Percentiles rank a stretch among this genome's conserved stretches.
These are phyloP conservation scores for Athene cunicularia DNA, from an alignment of 2,113 vertebrate species.

Conservation along the genomic window DNA sequence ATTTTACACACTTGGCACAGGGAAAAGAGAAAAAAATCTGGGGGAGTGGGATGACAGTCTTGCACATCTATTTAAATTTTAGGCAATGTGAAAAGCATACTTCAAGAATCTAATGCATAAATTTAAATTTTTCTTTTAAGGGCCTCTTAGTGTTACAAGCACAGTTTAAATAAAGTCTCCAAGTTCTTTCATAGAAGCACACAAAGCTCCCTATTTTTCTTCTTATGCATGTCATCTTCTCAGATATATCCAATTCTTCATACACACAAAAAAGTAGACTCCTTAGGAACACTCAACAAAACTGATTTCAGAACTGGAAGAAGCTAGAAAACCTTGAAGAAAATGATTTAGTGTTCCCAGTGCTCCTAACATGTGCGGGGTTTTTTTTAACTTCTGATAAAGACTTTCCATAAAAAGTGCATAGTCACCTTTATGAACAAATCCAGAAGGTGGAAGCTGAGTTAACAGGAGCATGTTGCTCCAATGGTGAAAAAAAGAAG, in stretches of 20 bases:
- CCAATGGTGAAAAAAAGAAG: neutral
- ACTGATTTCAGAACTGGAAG: neutral
- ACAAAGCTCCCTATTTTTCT: neutral
- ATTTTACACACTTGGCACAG: neutral
- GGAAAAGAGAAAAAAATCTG: neutral
- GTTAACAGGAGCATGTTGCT: neutral
- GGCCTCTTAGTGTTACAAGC: neutral
- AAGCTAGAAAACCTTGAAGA: neutral
- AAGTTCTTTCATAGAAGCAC: neutral
- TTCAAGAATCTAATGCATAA: neutral
- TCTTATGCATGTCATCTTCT: neutral
- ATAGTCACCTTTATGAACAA: neutral
- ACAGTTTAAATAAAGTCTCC: conserved; percentile 21
- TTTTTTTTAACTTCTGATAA: neutral
- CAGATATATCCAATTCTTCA: neutral
- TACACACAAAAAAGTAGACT: neutral
- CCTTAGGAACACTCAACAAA: neutral
- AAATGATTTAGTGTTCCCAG: neutral
- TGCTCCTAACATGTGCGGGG: neutral
- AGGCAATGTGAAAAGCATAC: neutral
- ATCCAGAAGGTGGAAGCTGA: neutral
- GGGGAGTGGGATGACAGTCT: neutral
- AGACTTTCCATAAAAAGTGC: neutral
- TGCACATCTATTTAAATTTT: neutral
- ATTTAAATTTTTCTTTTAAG: neutral